Percentiles rank a stretch among this genome's conserved stretches.
Evolutionary conservation across 2,113 vertebrate genomes (phyloP).

Genomic region (Hassar affinis): DNA sequence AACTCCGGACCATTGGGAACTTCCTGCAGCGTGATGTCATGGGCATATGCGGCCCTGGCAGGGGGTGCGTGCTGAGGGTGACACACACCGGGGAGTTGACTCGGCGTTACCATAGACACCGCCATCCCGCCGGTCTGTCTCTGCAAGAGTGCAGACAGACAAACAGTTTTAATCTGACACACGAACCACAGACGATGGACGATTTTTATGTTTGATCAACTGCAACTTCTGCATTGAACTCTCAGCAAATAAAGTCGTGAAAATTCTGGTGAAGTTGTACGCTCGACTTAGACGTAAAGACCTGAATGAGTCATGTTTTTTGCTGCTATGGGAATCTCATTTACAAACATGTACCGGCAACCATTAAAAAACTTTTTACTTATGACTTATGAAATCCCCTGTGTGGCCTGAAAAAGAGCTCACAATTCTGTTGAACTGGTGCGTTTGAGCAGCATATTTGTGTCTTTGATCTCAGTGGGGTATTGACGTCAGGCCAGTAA

Average conservation of each 20-base stretch:
- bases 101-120: slow-evolving; percentile 69
- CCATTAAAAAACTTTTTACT: neutral
- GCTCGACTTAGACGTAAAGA: neutral
- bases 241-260: neutral
- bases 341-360: slow-evolving; percentile 9
- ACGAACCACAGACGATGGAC: neutral
- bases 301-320: slow-evolving; percentile 6
- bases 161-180: slow-evolving; percentile 2
- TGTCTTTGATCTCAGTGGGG: slow-evolving; percentile 49
- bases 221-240: neutral
- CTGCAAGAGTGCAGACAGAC: slow-evolving; percentile 63
- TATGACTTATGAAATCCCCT: slow-evolving; percentile 41
- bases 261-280: neutral
- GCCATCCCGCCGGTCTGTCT: slow-evolving; percentile 72
- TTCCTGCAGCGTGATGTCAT: slow-evolving; percentile 86
- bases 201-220: too few species aligned
- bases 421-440: slow-evolving; percentile 43
- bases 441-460: slow-evolving; percentile 40
- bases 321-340: slow-evolving; percentile 29
- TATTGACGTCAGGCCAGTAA: slow-evolving; percentile 54
- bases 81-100: slow-evolving; percentile 73
- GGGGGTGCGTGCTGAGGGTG: slow-evolving; percentile 76
- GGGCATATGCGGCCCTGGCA: slow-evolving; percentile 74
- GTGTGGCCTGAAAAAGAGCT: slow-evolving; percentile 29
- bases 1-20: slow-evolving; percentile 87